Base-by-base conservation (phyloP, 2,113 vertebrate genomes). In the Nothobranchius kuhntae region DNA sequence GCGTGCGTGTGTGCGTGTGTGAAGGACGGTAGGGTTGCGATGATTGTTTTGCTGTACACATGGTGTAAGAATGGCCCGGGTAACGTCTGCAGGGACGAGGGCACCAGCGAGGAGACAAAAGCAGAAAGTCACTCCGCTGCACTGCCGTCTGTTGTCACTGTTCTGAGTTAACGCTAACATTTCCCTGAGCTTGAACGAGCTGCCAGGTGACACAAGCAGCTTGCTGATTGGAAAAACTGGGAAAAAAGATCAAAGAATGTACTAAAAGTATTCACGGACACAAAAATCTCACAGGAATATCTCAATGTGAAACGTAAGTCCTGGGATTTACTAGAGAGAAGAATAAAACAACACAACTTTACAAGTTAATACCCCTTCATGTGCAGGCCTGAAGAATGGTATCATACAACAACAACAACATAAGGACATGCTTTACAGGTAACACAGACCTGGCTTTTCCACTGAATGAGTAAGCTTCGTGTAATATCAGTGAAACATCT, bases 151-250 rank as follows among this genome's bases (percentile, higher is more conserved):
- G 87, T 78, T 86, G 82, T 63, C 76, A 58, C 44, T 45, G 77
- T 71, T 87, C 63, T 81, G 79, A 81, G 81, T 83, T 81, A 83
- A 78, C 80, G 58, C 45, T 78, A 87, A 86, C 78, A 83, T 82
- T 82, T 78, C 9, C 87, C 84, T 67, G 71, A 83, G 83, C 85
- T 70, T 63, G 73, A 84, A 70, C 69, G 61, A 85, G 76, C 77
- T 82, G 76, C 86, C 75, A 86, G 82, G 85, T 86, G 86, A 87
- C 86, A 81, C 72, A 59, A 17, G 56, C 59, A 71, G 68, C 60
- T 73, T 50, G 59, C 55, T 21, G 44, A 65, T 57, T 10, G 35
- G 21, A 21, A 21, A 21, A 21, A 21, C 21, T 21, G 21, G 21
- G 21, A 21, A 21, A 21, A 21, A 21, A 21, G 21, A 21, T 21